Conservation (phyloP, 2,888 invertebrate genomes). For the Yponomeuta evonymella region DNA sequence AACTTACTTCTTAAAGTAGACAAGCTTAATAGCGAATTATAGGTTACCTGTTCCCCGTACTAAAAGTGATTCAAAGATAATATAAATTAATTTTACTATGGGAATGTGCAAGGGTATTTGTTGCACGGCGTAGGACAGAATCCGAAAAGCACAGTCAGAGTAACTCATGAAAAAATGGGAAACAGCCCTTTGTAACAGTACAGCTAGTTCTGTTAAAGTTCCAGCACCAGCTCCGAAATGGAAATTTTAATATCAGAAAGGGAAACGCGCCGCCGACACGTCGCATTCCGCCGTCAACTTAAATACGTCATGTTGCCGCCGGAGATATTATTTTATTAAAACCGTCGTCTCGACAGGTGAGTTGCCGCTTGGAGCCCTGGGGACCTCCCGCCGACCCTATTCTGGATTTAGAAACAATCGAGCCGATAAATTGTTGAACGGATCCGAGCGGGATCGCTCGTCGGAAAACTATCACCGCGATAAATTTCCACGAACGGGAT, state of each 20-base stretch:
- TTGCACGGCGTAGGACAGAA: too few relatives aligned
- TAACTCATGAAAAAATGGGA: too few relatives aligned
- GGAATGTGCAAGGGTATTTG: too few relatives aligned
- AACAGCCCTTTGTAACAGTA: too few relatives aligned
- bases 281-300: neutral
- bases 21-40: too few relatives aligned
- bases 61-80: too few relatives aligned
- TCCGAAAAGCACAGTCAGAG: too few relatives aligned
- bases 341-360: conserved; percentile 51
- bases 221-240: conserved; percentile 18
- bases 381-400: neutral
- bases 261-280: neutral
- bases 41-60: too few relatives aligned
- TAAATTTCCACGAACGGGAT: too few relatives aligned
- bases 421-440: neutral
- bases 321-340: conserved; percentile 57
- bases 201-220: neutral
- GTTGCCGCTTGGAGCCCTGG: conserved; percentile 25
- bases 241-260: neutral
- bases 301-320: conserved; percentile 10
- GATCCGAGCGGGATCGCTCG: neutral
- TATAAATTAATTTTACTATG: too few relatives aligned
- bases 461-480: too few relatives aligned
- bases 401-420: neutral
- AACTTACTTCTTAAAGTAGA: too few relatives aligned